phyloP scores from a whole-genome alignment of 2,797 vertebrate species.

The Urophycis tenuis region DNA sequence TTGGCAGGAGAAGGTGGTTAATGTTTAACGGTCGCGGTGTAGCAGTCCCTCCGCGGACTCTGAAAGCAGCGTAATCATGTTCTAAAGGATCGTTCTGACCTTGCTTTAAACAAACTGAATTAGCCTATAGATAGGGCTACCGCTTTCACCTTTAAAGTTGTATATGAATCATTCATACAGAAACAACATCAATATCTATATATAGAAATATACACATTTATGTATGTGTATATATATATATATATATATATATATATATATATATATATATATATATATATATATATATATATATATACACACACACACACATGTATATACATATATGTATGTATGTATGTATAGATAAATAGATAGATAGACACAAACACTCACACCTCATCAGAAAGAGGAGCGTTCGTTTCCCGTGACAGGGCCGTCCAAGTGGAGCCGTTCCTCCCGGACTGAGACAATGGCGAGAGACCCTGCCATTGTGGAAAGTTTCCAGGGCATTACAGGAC shows the following conservation, averaged over 20 bases:
- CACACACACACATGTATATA: too few species aligned
- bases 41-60: constrained; percentile 39
- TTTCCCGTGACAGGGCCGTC: neutral
- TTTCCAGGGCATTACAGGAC: constrained; percentile 39
- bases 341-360: too few species aligned
- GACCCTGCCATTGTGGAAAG: constrained; percentile 54
- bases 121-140: neutral
- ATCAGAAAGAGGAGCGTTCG: neutral
- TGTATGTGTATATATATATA: too few species aligned
- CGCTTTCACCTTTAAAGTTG: neutral
- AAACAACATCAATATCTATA: neutral
- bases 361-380: neutral
- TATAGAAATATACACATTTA: too few species aligned
- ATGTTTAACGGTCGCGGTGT: constrained; percentile 58
- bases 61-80: constrained; percentile 15
- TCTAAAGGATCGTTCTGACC: constrained; percentile 29
- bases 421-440: neutral
- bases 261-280: neutral
- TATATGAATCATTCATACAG: neutral
- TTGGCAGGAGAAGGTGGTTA: constrained; percentile 46
- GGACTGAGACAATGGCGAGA: constrained; percentile 40
- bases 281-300: neutral
- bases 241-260: neutral
- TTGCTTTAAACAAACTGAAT: constrained; percentile 7
- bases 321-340: too few species aligned